Conservation (phyloP, 2,888 invertebrate species). For the Oasisia sp. region DNA sequence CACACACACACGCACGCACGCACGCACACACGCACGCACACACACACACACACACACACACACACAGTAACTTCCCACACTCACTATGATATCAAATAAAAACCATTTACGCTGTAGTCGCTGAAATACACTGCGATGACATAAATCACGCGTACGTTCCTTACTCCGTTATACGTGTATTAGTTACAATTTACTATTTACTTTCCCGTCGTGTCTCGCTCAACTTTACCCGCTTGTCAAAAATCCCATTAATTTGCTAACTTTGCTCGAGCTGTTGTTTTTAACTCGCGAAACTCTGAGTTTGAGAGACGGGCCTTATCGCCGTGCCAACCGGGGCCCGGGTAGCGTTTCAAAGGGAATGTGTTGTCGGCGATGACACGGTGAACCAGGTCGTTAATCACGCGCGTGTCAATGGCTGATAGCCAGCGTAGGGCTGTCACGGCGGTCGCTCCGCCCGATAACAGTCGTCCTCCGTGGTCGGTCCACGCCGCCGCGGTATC, state of each 20-base stretch:
- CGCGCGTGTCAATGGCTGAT: constrained; percentile 17
- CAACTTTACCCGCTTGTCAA: background rate
- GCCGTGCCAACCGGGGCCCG: background rate
- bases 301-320: background rate
- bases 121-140: no score
- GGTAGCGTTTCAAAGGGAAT: constrained; percentile 13
- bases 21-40: no score
- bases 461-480: background rate
- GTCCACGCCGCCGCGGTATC: background rate
- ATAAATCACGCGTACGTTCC: no score
- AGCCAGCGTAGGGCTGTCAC: background rate
- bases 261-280: background rate
- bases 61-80: no score
- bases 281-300: background rate
- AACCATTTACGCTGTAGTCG: no score
- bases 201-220: background rate
- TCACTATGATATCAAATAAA: no score
- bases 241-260: background rate
- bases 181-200: no score
- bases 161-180: no score
- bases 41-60: no score
- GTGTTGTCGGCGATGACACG: background rate
- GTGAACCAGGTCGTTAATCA: background rate
- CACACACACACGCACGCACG: no score
- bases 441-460: background rate